Conservation (phyloP, 2,888 invertebrate species). For the Nudaria mundana region DNA sequence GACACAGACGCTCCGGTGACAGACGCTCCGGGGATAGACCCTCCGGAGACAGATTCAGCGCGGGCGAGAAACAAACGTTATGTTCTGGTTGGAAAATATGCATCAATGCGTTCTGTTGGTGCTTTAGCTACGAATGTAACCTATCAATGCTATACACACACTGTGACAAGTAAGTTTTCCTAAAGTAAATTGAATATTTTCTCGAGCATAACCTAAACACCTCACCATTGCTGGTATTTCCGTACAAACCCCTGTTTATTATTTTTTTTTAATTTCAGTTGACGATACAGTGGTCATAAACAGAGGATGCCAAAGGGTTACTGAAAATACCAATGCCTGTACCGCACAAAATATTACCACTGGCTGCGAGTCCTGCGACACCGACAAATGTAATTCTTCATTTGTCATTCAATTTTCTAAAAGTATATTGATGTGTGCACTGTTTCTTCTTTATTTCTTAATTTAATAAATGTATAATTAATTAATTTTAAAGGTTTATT, state of each 20-base stretch:
- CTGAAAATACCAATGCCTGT: conserved; percentile 2
- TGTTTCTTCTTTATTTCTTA: not conserved
- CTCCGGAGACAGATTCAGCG: no score
- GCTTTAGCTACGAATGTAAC: not conserved
- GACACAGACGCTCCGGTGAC: no score
- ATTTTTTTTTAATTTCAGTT: conserved; percentile 6
- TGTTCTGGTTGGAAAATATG: conserved; percentile 5
- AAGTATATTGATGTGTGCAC: conserved; percentile 5
- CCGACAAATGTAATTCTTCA: conserved; percentile 37
- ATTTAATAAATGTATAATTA: not conserved
- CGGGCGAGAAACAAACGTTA: no score
- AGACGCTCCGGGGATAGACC: no score
- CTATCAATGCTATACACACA: conserved; percentile 7
- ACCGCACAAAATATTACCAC: not conserved
- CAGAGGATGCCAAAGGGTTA: conserved; percentile 5
- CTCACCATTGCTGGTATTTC: no score
- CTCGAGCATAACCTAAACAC: no score
- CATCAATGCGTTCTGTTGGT: not conserved
- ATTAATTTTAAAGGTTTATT: no score
- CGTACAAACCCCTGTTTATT: no score
- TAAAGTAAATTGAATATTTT: no score
- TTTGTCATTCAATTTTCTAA: conserved; percentile 17
- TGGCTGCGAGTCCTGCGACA: conserved; percentile 20
- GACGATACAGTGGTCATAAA: conserved; percentile 1
- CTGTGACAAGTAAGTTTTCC: conserved; percentile 1